Base-by-base conservation (phyloP, 2,797 vertebrate species). In the Sebastiscus tertius region DNA sequence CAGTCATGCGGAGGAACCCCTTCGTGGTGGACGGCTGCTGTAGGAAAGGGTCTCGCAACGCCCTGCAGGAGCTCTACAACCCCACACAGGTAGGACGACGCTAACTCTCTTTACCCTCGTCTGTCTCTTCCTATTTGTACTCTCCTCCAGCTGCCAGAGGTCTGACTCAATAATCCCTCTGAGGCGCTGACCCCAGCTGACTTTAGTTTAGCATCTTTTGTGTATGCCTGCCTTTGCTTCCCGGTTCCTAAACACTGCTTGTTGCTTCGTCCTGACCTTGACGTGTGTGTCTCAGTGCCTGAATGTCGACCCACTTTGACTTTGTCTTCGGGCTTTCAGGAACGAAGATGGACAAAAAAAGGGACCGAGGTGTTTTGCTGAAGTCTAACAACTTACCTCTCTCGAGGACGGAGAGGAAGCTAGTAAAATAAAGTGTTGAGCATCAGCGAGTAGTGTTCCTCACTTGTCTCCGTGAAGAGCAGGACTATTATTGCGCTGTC, bases 1-100 rank as follows among this genome's bases (percentile, higher is more conserved):
- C 94, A 99, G 98, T 98, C 92, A 97, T 99, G 96, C 96, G 97
- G 94, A 96, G 97, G 93, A 98, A 97, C 94, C 96, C 97, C 20
- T 99, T 99, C 0, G 95, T 97, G 59, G 95, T 96, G 93, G 97
- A 98, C 76, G 96, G 97, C 89, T 99, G 98, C 92, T 99, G 98
- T 85, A 94, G 96, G 88, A 99, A 98, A 94, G 97, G 97, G 42
- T 98, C 98, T 18, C 96, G 97, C 79, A 99, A 97, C 42, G 97
- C 98, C 0, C 94, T 99, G 46, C 97, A 98, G 89, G 98, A 99
- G 22, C 97, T 99, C 74, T 99, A 99, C 95, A 98, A 95, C 92
- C 98, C 98, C 16, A 97, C 95, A 46, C 97, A 98, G 97, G 98
- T 99, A 93, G 39, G 72, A 84, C 1, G 55, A 39, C 0, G 36